Base-by-base conservation (phyloP, 2,888 invertebrate genomes). In the Calliopum simillimum region DNA sequence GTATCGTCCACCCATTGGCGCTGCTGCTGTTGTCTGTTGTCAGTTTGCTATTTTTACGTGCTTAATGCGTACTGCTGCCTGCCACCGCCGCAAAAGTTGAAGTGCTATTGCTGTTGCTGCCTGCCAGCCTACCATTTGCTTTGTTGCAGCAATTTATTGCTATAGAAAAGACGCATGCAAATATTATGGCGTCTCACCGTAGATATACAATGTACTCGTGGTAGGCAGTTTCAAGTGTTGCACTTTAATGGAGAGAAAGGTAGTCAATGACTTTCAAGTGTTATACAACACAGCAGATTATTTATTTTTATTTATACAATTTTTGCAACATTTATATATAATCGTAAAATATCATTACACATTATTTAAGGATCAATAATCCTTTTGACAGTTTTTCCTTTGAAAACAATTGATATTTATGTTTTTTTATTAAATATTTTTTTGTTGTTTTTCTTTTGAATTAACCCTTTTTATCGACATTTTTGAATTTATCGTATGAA, bases 1-100 rank as follows among this genome's bases (percentile, higher is more conserved):
- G 19, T 21, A 16, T 14, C 51, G 51, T 53, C 16, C 19, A 16
- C 41, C 14, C 64, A 33, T 8, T 41, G 53, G 51, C 64, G 51
- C 19, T 51, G 64, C 19, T 44, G 47, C 25, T 49, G 63, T 63
- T 25, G 33, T 41, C 14, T 5, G 64, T 12, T 46, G 63, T 11
- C 44, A 14, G 19, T 19, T 13, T 53, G 53, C 51, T 51, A 64
- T 64, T 64, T 43, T 64, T 33, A 33, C 33, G 33, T 33, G 33
- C 8, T 33, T 41, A 53, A 19, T 51, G 63, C 63, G 33, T 64
- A 14, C 33, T 51, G 64, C 64, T 33, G 64, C 23, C 51, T 64
- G 21, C 33, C 41, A 51, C 64, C 16, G 64, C 23, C 51, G 51
- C 41, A 14, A 33, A 33, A 33, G 33, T 33, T 33, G 33, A 33